Percentiles rank a stretch among this genome's conserved stretches.
Evolutionary conservation across 1,140 invertebrate genomes (phyloP).

Genomic region (Zaprionus inermis): DNA sequence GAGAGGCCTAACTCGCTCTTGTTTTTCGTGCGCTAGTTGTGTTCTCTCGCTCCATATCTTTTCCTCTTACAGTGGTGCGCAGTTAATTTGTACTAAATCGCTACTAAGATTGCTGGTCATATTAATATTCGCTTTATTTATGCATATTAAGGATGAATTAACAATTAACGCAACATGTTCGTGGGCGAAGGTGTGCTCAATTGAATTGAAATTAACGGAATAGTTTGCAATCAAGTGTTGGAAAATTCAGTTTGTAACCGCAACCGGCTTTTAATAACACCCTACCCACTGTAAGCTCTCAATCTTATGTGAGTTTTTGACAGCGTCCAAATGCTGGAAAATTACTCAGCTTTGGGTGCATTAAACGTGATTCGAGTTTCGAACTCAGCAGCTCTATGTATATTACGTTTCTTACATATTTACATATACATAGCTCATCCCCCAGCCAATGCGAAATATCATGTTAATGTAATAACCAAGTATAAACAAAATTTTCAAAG

Average conservation of each 20-base stretch:
- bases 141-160: neutral
- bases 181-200: neutral
- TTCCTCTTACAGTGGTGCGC: slow-evolving; percentile 46
- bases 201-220: neutral
- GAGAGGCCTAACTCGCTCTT: slow-evolving; percentile 34
- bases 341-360: slow-evolving; percentile 42
- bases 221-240: slow-evolving; percentile 9
- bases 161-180: neutral
- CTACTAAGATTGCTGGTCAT: slow-evolving; percentile 12
- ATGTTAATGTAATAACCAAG: slow-evolving; percentile 4
- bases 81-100: slow-evolving; percentile 40
- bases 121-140: neutral
- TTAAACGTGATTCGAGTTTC: slow-evolving; percentile 40
- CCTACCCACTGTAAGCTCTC: slow-evolving; percentile 39
- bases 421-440: neutral
- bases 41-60: slow-evolving; percentile 42
- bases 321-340: slow-evolving; percentile 49
- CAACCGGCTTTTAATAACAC: slow-evolving; percentile 28
- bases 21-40: slow-evolving; percentile 63
- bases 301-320: slow-evolving; percentile 45
- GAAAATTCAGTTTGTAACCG: neutral
- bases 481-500: slow-evolving; percentile 23
- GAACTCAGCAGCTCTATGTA: slow-evolving; percentile 23
- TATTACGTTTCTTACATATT: neutral
- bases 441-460: slow-evolving; percentile 6